Evolutionary conservation across 2,888 invertebrate species (phyloP).

Genomic region (Cataglyphis albicans): DNA sequence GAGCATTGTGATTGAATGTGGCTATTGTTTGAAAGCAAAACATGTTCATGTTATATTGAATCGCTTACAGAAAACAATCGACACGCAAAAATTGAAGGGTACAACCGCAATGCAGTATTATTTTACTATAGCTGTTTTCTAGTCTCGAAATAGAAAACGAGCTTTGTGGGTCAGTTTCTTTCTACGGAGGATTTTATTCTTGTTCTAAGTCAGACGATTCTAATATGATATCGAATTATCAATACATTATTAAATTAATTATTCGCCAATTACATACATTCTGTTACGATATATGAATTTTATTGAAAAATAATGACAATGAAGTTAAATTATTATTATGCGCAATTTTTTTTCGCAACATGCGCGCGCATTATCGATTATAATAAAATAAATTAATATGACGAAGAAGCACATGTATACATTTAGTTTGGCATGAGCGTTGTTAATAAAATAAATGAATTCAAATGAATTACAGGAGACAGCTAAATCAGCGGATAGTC

Average conservation of each 20-base stretch:
- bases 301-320: not conserved
- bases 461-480: constrained; percentile 46
- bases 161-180: constrained; percentile 33
- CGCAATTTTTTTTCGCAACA: constrained; percentile 1
- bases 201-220: not conserved
- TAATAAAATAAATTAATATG: constrained; percentile 37
- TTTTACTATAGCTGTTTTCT: constrained; percentile 32
- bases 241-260: constrained; percentile 7
- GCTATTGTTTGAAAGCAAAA: constrained; percentile 59
- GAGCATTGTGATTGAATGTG: constrained; percentile 35
- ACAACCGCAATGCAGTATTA: constrained; percentile 48
- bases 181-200: constrained; percentile 8
- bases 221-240: not conserved
- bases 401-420: not conserved
- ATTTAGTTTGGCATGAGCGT: constrained; percentile 33
- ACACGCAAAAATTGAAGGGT: constrained; percentile 44
- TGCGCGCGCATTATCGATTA: not conserved
- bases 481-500: constrained; percentile 5
- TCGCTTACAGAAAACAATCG: constrained; percentile 31
- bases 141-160: constrained; percentile 20
- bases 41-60: constrained; percentile 18
- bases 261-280: not conserved
- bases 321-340: constrained; percentile 2
- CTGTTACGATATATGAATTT: not conserved
- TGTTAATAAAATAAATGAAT: constrained; percentile 38